Base-by-base conservation (phyloP, 2,888 invertebrate genomes). In the Dolichopus griseipennis region DNA sequence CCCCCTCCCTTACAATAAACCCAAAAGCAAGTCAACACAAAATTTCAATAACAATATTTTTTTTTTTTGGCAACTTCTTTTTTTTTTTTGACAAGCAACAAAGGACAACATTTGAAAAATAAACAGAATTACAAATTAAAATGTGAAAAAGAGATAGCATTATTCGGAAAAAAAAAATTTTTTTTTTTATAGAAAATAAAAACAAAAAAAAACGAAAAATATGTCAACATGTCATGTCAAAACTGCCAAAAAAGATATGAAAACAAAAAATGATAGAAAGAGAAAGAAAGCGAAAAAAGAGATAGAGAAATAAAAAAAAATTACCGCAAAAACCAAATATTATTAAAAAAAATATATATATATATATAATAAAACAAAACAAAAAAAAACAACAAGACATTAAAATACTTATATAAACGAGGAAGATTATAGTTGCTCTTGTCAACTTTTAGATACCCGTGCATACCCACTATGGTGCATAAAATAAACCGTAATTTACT, bases 211-310 rank as follows among this genome's bases (percentile, higher is more conserved):
- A 63, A 27, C 63, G 12, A 27, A 63, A 65, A 68, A 64, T 41
- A 66, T 69, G 69, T 69, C 69, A 69, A 65, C 69, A 63, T 68
- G 66, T 68, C 68, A 69, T 68, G 68, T 69, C 62, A 61, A 37
- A 62, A 52, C 37, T 68, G 66, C 65, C 68, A 66, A 65, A 27
- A 27, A 34, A 22, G 27, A 27, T 27, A 63, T 22, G 20, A 62
- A 22, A 62, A 27, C 27, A 5, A 27, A 27, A 27, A 27, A 27
- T 27, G 27, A n/a, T n/a, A n/a, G 27, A 27, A 27, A 27, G 27
- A 27, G 27, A 27, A 27, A 27, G 3, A 27, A 27, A n/a, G n/a
- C n/a, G n/a, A n/a, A n/a, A n/a, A n/a, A n/a, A n/a, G n/a, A n/a
- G n/a, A n/a, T 6, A n/a, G 20, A 20, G 21, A 61, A 61, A 61